Conservation (phyloP, 2,797 vertebrate genomes). For the Phalloptychus januarius region DNA sequence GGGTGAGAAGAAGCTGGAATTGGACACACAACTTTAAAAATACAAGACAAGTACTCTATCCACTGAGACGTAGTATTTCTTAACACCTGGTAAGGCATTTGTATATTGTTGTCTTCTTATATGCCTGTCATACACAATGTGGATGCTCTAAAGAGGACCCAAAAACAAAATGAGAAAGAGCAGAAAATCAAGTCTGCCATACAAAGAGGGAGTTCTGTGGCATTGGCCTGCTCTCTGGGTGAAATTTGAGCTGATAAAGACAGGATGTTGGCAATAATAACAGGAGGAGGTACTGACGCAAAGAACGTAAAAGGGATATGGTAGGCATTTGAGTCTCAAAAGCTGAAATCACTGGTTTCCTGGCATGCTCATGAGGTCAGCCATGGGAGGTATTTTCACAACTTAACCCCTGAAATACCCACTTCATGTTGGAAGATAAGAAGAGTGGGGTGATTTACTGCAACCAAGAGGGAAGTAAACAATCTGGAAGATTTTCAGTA, state of each 20-base stretch:
- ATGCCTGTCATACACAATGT: background rate
- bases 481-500: constrained; percentile 10
- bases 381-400: constrained; percentile 56
- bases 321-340: constrained; percentile 53
- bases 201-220: constrained; percentile 28
- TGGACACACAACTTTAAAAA: background rate
- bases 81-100: background rate
- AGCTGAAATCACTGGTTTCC: constrained; percentile 73
- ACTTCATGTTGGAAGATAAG: constrained; percentile 7
- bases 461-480: constrained; percentile 13
- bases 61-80: background rate
- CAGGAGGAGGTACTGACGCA: constrained; percentile 21
- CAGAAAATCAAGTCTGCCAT: background rate
- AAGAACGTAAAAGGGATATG: constrained; percentile 25
- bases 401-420: constrained; percentile 57
- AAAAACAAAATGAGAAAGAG: background rate
- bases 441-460: constrained; percentile 5
- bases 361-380: constrained; percentile 66
- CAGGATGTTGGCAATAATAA: constrained; percentile 61
- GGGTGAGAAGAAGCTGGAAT: background rate
- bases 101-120: background rate
- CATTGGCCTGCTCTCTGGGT: constrained; percentile 26
- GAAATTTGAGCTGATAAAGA: constrained; percentile 71
- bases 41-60: background rate
- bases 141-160: background rate